Conservation (phyloP, 1,140 invertebrate genomes). For the Arion vulgaris region DNA sequence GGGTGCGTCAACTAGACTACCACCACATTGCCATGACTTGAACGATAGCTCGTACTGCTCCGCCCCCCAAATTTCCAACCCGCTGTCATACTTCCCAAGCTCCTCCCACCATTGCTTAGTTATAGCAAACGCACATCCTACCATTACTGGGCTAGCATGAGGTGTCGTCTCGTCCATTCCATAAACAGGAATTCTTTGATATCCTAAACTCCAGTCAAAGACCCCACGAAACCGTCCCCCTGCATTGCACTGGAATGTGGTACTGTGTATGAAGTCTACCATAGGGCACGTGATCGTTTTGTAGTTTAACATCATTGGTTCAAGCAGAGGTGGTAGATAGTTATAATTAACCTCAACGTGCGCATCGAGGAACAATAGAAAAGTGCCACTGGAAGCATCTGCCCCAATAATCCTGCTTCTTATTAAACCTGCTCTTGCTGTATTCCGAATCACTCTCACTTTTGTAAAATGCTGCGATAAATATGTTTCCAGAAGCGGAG, state of each 20-base stretch:
- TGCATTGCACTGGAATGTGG: neutral
- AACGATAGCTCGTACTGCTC: neutral
- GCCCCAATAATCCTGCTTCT: neutral
- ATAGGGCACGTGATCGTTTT: neutral
- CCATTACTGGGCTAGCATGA: neutral
- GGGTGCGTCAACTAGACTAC: constrained; percentile 76
- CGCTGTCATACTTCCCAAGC: constrained; percentile 2
- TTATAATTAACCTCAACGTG: constrained; percentile 13
- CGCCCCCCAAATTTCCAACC: neutral
- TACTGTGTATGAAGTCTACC: neutral
- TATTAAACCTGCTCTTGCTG: neutral
- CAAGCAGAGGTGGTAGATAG: neutral
- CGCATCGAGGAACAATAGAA: neutral
- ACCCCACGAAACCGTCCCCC: neutral
- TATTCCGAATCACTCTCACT: neutral
- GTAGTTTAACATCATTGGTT: neutral
- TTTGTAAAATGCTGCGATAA: neutral
- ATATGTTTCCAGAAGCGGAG: neutral
- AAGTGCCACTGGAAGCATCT: neutral
- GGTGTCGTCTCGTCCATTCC: neutral
- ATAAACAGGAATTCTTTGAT: neutral
- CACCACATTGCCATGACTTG: neutral
- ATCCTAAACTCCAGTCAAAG: neutral
- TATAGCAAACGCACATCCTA: constrained; percentile 1
- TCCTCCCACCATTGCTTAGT: neutral